These are phyloP conservation scores for Ephydatia muelleri DNA, from an alignment of 37 sponge, comb jelly and placozoan genomes.

Conservation along the genomic window DNA sequence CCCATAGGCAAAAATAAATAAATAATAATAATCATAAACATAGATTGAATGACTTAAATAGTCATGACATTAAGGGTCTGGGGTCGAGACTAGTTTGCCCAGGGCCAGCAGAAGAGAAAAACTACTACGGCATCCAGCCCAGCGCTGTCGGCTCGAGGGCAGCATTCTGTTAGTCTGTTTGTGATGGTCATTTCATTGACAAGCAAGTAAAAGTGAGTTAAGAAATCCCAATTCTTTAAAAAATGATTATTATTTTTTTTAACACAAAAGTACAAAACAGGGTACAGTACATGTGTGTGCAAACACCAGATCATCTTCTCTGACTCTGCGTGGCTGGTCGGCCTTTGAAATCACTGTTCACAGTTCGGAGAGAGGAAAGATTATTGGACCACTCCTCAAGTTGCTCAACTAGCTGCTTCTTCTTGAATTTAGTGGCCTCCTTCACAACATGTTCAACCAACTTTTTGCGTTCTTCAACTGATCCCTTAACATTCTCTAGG, in stretches of 20 bases:
- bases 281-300: not conserved
- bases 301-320: not conserved
- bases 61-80: no score
- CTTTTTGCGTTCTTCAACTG: slow-evolving; percentile 41
- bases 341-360: not conserved
- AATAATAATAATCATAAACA: no score
- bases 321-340: not conserved
- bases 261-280: not conserved
- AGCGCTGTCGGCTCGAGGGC: no score
- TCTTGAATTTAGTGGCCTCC: slow-evolving; percentile 84
- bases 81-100: no score
- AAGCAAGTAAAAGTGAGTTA: not conserved
- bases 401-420: slow-evolving; percentile 72
- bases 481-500: slow-evolving; percentile 81
- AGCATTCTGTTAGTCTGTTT: no score
- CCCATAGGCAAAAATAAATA: no score
- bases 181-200: no score
- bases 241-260: not conserved
- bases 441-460: slow-evolving; percentile 82
- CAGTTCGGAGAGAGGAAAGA: not conserved
- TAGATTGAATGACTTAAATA: no score
- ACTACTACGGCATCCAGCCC: no score
- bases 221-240: not conserved
- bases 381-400: slow-evolving; percentile 71
- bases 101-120: no score